Percentiles rank a stretch among this genome's conserved stretches.
phyloP scores from a whole-genome alignment of 2,797 vertebrate genomes.

The Myioborus miniatus region DNA sequence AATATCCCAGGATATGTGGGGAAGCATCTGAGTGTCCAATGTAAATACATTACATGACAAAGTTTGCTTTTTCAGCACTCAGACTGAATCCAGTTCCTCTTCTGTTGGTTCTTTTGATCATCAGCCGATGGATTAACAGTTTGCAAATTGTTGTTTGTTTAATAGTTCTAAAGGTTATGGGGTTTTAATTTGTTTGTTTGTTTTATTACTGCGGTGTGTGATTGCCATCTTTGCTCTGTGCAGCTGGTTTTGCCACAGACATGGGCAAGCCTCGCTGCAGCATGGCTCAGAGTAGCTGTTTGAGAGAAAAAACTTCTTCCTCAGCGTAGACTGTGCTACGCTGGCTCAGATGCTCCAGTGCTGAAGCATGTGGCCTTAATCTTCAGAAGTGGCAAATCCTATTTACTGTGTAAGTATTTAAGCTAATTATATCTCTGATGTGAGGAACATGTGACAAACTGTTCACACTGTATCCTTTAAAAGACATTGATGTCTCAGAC shows the following conservation, averaged over 20 bases:
- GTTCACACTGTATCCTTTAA: conserved; percentile 36
- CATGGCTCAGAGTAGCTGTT: background rate
- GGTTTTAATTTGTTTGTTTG: rapidly evolving
- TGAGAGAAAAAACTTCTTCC: background rate
- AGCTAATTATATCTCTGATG: conserved; percentile 73
- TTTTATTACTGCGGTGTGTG: background rate
- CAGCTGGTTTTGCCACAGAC: background rate
- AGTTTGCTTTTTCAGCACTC: background rate
- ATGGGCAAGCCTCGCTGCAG: background rate
- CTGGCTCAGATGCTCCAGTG: background rate
- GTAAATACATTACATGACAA: background rate
- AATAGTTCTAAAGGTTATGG: background rate
- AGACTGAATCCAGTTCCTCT: background rate
- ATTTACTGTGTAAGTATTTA: conserved; percentile 71
- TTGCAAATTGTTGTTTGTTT: background rate
- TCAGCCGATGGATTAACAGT: background rate
- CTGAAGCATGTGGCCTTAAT: conserved; percentile 58
- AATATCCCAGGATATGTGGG: background rate
- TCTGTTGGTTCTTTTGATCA: background rate
- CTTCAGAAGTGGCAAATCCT: conserved; percentile 70
- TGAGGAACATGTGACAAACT: conserved; percentile 50
- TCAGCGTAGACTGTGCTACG: background rate
- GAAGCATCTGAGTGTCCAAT: background rate
- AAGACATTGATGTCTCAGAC: conserved; percentile 22
- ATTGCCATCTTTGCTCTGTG: background rate